phyloP scores from a whole-genome alignment of 1,140 invertebrate species.

The Temnothorax nylanderi region DNA sequence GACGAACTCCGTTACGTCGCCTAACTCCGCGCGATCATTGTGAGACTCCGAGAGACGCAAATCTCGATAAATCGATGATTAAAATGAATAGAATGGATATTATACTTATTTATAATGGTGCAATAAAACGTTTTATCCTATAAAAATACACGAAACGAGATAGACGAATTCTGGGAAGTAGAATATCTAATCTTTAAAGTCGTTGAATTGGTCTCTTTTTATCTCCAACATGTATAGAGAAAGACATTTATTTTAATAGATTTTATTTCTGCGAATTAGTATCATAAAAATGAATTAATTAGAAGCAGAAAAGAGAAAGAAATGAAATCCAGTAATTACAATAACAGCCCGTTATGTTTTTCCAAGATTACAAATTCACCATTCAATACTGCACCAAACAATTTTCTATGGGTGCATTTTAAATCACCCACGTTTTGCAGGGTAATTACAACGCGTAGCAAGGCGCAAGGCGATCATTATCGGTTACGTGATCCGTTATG shows the following conservation, averaged over 20 bases:
- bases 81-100: neutral
- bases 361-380: neutral
- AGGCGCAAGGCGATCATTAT: constrained; percentile 31
- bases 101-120: neutral
- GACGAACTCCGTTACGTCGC: neutral
- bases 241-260: neutral
- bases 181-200: constrained; percentile 16
- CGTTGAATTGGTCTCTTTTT: neutral
- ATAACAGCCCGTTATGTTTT: constrained; percentile 2
- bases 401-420: neutral
- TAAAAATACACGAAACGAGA: neutral
- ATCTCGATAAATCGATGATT: constrained; percentile 28
- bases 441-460: constrained; percentile 25
- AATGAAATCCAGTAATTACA: neutral
- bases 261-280: neutral
- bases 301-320: neutral
- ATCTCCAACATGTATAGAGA: neutral
- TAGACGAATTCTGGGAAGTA: neutral
- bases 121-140: neutral
- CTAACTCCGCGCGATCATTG: constrained; percentile 19
- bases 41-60: neutral
- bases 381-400: no score
- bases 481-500: constrained; percentile 55
- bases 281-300: neutral
- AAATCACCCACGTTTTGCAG: neutral